phyloP scores from a whole-genome alignment of 2,888 invertebrate genomes.

The Embidobia sp. region DNA sequence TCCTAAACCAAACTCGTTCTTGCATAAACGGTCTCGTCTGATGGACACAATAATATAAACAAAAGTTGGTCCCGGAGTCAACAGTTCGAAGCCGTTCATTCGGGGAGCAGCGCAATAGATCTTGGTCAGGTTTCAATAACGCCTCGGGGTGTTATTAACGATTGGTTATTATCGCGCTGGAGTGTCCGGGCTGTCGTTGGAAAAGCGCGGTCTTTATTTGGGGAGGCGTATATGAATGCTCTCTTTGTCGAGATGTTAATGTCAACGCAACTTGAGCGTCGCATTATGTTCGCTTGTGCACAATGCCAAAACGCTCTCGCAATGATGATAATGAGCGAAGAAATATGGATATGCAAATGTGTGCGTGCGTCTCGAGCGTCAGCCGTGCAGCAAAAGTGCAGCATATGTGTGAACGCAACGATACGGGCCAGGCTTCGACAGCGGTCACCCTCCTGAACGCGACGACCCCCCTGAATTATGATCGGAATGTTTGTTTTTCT shows the following conservation, averaged over 20 bases:
- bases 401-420: conserved; percentile 36
- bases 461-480: conserved; percentile 73
- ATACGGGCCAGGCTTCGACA: conserved; percentile 23
- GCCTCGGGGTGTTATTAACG: conserved; percentile 26
- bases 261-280: conserved; percentile 70
- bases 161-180: conserved; percentile 28
- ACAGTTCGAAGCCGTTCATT: background rate
- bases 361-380: conserved; percentile 18
- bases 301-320: conserved; percentile 75
- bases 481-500: conserved; percentile 75
- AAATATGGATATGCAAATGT: conserved; percentile 78
- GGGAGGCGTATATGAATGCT: conserved; percentile 80
- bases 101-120: background rate
- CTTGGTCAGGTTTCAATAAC: conserved; percentile 1
- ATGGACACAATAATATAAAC: too few relatives aligned
- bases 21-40: too few relatives aligned
- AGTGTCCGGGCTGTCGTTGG: conserved; percentile 16
- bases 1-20: too few relatives aligned
- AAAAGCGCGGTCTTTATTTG: conserved; percentile 65
- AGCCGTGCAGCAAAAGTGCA: conserved; percentile 51
- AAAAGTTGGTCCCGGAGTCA: background rate
- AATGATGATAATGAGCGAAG: conserved; percentile 79
- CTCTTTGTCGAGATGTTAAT: conserved; percentile 79
- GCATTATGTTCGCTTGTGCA: conserved; percentile 67
- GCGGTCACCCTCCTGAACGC: conserved; percentile 69